A percentile compares a stretch with the other conserved stretches of the same genome.
phyloP scores from a whole-genome alignment of 2,113 vertebrate genomes.

The Rhagologus leucostigma region DNA sequence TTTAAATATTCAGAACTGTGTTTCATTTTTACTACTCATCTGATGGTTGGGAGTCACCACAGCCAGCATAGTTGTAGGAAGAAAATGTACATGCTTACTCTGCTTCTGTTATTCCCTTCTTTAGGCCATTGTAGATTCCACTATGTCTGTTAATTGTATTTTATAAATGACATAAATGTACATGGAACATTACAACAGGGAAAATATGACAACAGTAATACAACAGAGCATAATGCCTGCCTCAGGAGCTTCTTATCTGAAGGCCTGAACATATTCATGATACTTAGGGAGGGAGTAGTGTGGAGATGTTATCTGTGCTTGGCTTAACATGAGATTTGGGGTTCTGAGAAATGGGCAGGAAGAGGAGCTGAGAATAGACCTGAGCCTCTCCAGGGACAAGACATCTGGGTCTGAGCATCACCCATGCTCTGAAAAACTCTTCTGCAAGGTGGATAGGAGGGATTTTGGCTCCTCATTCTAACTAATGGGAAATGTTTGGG shows the following conservation, averaged over 20 bases:
- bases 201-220: conserved; percentile 42
- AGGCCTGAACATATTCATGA: neutral
- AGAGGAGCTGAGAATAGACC: neutral
- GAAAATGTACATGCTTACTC: neutral
- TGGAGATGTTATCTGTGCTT: neutral
- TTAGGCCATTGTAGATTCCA: conserved; percentile 8
- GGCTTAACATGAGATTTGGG: neutral
- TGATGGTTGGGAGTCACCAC: neutral
- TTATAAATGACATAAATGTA: conserved; percentile 41
- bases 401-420: neutral
- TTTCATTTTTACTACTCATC: neutral
- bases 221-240: conserved; percentile 21
- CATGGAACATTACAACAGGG: conserved; percentile 50
- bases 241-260: neutral
- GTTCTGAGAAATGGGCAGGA: neutral
- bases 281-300: neutral
- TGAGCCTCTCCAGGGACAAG: neutral
- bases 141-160: conserved; percentile 29
- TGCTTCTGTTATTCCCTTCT: neutral
- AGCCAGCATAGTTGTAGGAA: neutral
- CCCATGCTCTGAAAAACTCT: neutral
- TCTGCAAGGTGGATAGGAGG: neutral
- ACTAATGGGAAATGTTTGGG: neutral
- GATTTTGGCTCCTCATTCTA: neutral
- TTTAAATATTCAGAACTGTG: neutral